Evolutionary conservation across 2,113 vertebrate species (phyloP), one percentile per base, ranked within the genome.

Genomic region (Xiphophorus hellerii): DNA sequence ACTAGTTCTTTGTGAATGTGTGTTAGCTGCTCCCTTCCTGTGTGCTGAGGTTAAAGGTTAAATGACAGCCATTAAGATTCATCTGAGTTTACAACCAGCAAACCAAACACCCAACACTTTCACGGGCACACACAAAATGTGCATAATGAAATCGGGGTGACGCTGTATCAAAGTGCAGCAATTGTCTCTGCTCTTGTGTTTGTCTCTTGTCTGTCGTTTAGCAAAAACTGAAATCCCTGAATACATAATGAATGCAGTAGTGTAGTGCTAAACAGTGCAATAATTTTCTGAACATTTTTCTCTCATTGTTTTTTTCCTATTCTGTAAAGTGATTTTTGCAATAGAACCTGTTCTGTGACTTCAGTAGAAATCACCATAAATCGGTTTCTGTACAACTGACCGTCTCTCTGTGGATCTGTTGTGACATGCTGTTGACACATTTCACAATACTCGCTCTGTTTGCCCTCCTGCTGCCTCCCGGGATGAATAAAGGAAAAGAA

Each of bases 21-120:
- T 81, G 31, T 22, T 20, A n/a, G 51, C 22, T n/a, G 51, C 25
- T 35, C 35, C 58, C 54, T 69, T 42, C 69, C 39, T 74, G 44
- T 69, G 69, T 74, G 72, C 63, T 17, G 37, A 62, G 87, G 86
- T 87, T 58, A 86, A 74, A 90, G 88, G 91, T 91, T 89, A 90
- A 92, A 87, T 75, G 81, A 71, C 68, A 62, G 81, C 74, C 84
- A 90, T 92, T 90, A 86, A 89, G 84, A 91, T 89, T 91, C 77
- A 89, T 88, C 86, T 63, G 79, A 79, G 86, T 85, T 87, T 78
- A 85, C 89, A 62, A 71, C 71, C 67, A 72, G 78, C 78, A 84
- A 73, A 84, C 31, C 67, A 78, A 66, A 85, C 54, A 25, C 77
- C 17, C 35, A 22, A 72, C 71, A 73, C 66, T 77, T 67, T 48